Evolutionary conservation across 53 echinoderm and acorn worm species (phyloP), one percentile per base, ranked within the genome.

Genomic region (Astropecten irregularis): DNA sequence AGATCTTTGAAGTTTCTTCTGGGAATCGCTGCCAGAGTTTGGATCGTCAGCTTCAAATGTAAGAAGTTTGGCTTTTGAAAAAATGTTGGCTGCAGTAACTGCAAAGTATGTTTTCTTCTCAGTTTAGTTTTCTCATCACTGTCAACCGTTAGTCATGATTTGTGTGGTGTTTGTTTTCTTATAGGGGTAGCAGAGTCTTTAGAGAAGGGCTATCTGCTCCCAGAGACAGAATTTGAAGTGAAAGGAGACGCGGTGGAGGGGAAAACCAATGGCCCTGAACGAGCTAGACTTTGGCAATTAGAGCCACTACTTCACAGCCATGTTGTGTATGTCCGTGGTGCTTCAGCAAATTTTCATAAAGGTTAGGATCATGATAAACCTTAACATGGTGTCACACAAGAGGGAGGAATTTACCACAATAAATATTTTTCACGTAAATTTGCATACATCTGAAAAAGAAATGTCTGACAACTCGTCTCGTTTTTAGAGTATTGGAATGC

Each of bases 21-120:
- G 67, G 67, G 67, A 67, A 44, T 67, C 5, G 67, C 67, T 67
- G 67, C 67, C 3, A 6, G 67, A 44, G 67, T 67, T 67, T 67
- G 67, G 67, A 67, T 67, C 25, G 23, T 67, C 38, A 25, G 37
- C 21, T 67, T 67, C 26, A 4, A 67, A 67, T 67, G 67, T 67
- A 42, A 67, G 67, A n/a, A 58, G 23, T 10, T 37, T 15, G 31
- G 13, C 18, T 51, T 8, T 51, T 8, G 51, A 51, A 51, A 51
- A 14, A 3, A 16, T 51, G 7, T 67, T 40, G 40, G 19, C 8
- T 33, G 19, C 64, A 0, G 20, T 66, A n/a, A 38, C 18, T 21
- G n/a, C 40, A 19, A 67, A 40, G 1, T 23, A 15, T n/a, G 5
- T 21, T 40, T 23, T 25, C 18, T 25, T 40, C 14, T 20, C 6